These are phyloP conservation scores for Cirrhinus mrigala DNA, from an alignment of 2,797 vertebrate species.

Conservation along the genomic window DNA sequence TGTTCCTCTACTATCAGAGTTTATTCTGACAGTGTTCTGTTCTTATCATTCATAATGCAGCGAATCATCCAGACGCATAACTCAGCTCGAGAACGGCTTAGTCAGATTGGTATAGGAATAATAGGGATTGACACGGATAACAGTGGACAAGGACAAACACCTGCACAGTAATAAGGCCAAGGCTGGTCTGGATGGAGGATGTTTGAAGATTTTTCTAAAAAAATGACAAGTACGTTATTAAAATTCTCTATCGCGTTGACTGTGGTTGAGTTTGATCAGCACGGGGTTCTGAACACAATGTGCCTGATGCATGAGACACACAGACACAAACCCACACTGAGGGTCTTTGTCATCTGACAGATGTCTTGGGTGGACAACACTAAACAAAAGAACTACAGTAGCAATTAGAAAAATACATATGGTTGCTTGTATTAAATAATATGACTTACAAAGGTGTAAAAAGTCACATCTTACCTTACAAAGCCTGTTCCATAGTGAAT, in stretches of 20 bases:
- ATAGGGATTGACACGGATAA: constrained; percentile 25
- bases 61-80: background rate
- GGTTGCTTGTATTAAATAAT: background rate
- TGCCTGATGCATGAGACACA: constrained; percentile 44
- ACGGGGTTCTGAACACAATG: constrained; percentile 49
- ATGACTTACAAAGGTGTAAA: background rate
- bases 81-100: background rate
- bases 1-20: constrained; percentile 1
- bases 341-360: constrained; percentile 58
- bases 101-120: background rate
- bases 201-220: background rate
- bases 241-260: background rate
- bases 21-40: background rate
- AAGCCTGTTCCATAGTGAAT: background rate
- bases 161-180: background rate
- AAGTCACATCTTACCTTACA: background rate
- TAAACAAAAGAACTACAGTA: constrained; percentile 50
- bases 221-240: background rate
- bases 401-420: background rate
- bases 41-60: constrained; percentile 6
- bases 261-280: background rate
- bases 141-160: background rate
- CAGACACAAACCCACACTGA: constrained; percentile 51
- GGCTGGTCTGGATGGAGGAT: background rate
- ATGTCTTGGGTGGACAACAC: constrained; percentile 47